These are phyloP conservation scores for Lerema accius DNA, from an alignment of 1,140 invertebrate species.

Conservation along the genomic window DNA sequence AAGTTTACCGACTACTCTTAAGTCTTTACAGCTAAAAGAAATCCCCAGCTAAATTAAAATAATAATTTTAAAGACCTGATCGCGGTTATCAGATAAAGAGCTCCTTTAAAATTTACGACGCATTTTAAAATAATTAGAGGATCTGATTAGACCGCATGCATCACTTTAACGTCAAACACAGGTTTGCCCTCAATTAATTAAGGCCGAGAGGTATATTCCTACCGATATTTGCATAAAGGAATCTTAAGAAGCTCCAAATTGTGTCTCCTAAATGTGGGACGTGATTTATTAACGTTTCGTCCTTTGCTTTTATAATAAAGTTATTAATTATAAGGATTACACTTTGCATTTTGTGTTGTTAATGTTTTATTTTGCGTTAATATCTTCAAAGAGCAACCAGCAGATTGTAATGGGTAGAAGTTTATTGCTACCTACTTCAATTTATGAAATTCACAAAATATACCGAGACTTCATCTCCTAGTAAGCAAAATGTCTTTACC, in stretches of 20 bases:
- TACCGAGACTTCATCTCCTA: too few species aligned
- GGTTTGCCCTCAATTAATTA: conserved; percentile 69
- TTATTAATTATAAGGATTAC: conserved; percentile 46
- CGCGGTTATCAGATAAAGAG: conserved; percentile 41
- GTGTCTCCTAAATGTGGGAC: conserved; percentile 55
- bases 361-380: not conserved
- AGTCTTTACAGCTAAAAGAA: too few species aligned
- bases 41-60: not conserved
- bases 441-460: too few species aligned
- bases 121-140: conserved; percentile 74
- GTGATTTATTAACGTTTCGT: conserved; percentile 54
- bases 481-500: too few species aligned
- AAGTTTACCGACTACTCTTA: too few species aligned
- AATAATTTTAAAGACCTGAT: conserved; percentile 22
- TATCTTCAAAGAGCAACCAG: conserved; percentile 1
- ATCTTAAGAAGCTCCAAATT: conserved; percentile 71
- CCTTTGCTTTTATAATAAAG: conserved; percentile 60
- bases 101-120: conserved; percentile 52
- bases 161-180: conserved; percentile 70
- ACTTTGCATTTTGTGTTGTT: not conserved
- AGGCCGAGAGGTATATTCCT: conserved; percentile 52
- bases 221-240: conserved; percentile 71
- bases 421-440: too few species aligned
- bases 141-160: conserved; percentile 61
- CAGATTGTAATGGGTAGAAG: too few species aligned